These are phyloP conservation scores for Zonitis immaculata DNA, from an alignment of 2,888 invertebrate species.

Conservation along the genomic window DNA sequence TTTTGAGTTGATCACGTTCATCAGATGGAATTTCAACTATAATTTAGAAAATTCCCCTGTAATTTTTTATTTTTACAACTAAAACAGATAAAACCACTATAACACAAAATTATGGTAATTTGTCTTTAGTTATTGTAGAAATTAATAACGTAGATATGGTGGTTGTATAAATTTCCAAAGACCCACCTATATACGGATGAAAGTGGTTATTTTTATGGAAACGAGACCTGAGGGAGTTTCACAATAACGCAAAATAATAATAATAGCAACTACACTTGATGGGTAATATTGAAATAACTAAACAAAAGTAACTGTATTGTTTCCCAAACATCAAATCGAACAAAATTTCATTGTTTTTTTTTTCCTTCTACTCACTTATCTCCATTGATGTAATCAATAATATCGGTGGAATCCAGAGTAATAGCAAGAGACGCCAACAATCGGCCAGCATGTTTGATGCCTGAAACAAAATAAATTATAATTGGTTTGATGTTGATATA, in stretches of 20 bases:
- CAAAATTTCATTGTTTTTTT: too few relatives aligned
- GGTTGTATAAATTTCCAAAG: not conserved
- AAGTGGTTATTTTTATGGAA: conserved; percentile 28
- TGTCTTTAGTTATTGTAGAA: conserved; percentile 27
- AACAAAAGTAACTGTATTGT: too few relatives aligned
- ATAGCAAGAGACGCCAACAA: conserved; percentile 38
- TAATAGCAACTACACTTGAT: too few relatives aligned
- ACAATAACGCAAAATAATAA: too few relatives aligned
- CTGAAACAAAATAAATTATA: conserved; percentile 35
- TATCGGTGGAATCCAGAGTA: conserved; percentile 40
- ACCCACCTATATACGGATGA: conserved; percentile 16
- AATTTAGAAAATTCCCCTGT: not conserved
- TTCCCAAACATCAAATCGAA: too few relatives aligned
- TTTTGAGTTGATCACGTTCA: conserved; percentile 5
- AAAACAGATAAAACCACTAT: conserved; percentile 17
- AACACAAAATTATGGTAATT: conserved; percentile 20
- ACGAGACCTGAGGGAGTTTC: conserved; percentile 24
- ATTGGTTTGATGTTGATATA: too few relatives aligned
- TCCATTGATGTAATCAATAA: conserved; percentile 39
- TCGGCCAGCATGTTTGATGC: conserved; percentile 38
- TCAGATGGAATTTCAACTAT: conserved; percentile 15
- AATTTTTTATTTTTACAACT: not conserved
- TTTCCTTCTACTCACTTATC: conserved; percentile 43
- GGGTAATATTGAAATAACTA: too few relatives aligned
- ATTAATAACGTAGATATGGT: conserved; percentile 28